A percentile compares a stretch with the other conserved stretches of the same genome.
These are phyloP conservation scores for Drosophila meridionalis DNA, from an alignment of 2,888 invertebrate species.

Conservation along the genomic window DNA sequence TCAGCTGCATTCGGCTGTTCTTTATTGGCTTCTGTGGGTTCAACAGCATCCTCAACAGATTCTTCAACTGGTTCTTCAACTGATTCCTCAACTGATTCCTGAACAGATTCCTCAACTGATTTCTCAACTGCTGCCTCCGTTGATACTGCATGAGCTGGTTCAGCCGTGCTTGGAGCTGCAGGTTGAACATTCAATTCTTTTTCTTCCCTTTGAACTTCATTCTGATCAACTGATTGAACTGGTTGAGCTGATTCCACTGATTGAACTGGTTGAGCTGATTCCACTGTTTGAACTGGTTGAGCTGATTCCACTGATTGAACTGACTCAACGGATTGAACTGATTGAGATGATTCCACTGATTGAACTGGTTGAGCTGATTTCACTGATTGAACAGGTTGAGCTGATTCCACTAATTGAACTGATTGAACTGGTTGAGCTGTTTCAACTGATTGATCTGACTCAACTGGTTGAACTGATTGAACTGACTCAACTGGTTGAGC, in stretches of 20 bases:
- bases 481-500: neutral
- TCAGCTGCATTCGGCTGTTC: constrained; percentile 9
- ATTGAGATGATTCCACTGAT: neutral
- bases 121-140: constrained; percentile 28
- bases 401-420: neutral
- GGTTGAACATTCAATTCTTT: constrained; percentile 15
- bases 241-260: neutral
- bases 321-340: neutral
- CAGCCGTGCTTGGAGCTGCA: constrained; percentile 6
- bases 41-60: constrained; percentile 1
- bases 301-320: neutral
- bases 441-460: neutral
- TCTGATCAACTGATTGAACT: constrained; percentile 2
- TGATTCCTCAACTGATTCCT: constrained; percentile 21
- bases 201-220: constrained; percentile 42
- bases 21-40: constrained; percentile 30
- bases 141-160: constrained; percentile 21
- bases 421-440: neutral
- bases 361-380: neutral
- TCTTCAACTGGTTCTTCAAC: constrained; percentile 16
- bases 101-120: constrained; percentile 2
- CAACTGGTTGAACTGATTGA: neutral
- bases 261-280: neutral
- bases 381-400: neutral
- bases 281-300: neutral